Conservation (phyloP, 1,140 invertebrate genomes). For the Lamellibrachia luymesi region DNA sequence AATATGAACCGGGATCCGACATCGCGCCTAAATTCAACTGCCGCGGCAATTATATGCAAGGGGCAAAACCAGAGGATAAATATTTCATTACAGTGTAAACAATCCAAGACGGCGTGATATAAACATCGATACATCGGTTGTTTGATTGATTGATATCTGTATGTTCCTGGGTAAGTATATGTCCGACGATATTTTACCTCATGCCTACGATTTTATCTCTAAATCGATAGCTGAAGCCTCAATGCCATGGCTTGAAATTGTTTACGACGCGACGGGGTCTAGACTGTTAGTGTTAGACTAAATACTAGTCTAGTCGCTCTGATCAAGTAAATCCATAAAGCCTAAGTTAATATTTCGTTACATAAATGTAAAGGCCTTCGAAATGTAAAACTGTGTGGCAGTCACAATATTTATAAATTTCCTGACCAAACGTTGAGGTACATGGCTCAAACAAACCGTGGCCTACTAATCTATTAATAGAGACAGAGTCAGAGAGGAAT, state of each 20-base stretch:
- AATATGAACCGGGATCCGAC: neutral
- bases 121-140: neutral
- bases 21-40: neutral
- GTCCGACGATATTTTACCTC: neutral
- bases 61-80: neutral
- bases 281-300: neutral
- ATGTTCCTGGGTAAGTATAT: neutral
- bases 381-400: neutral
- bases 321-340: neutral
- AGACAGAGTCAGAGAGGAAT: no score
- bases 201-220: neutral
- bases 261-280: neutral
- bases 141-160: neutral
- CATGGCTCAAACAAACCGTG: neutral
- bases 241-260: neutral
- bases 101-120: neutral
- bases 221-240: neutral
- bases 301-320: neutral
- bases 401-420: neutral
- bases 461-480: no score
- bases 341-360: neutral
- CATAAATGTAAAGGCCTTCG: neutral
- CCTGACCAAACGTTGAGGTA: neutral
- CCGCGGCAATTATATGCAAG: neutral
- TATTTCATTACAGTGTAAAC: neutral